Evolutionary conservation across 2,797 vertebrate genomes (phyloP), one percentile per base, ranked within the genome.

Genomic region (Pseudochirops cupreus): DNA sequence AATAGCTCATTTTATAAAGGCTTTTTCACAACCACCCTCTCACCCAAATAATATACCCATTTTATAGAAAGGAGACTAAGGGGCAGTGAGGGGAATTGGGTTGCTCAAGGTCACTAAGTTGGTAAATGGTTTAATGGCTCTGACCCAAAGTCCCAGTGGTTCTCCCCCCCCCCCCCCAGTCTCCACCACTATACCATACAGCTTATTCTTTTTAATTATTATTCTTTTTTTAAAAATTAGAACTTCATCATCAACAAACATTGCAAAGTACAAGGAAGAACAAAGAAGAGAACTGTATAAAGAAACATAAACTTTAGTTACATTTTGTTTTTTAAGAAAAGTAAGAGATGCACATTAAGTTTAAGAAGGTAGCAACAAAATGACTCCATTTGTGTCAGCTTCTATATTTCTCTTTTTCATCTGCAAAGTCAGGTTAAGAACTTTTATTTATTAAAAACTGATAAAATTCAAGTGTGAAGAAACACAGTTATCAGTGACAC

Each of bases 51-150:
- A 21, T 39, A 1, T 33, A 31, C 9, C 55, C 52, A 28, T 62
- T 92, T 57, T 24, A 74, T 5, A 54, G 28, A 26, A 13, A 91
- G 56, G 39, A 95, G 33, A n/a, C 82, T 12, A 56, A 91, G 94
- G 56, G 16, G 3, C 0, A 9, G 10, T 1, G 18, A 24, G 0
- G 28, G 1, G 33, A 31, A 56, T 14, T 50, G 54, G 31, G 53
- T 18, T 54, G 54, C 28, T 94, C 91, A 31, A 92, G 56, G 31
- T 50, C 53, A 50, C n/a, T 31, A 46, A 46, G 4, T 14, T 16
- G 13, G 21, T 13, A 74, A 67, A 67, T 67, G 33, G 33, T 74
- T 74, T 74, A 14, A 21, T 5, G n/a, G 1, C n/a, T 39, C 18
- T 74, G 67, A 74, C 18, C 39, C 18, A 5, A 74, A 39, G 16